Evolutionary conservation across 2,888 invertebrate genomes (phyloP).

Genomic region (Plutella xylostella): DNA sequence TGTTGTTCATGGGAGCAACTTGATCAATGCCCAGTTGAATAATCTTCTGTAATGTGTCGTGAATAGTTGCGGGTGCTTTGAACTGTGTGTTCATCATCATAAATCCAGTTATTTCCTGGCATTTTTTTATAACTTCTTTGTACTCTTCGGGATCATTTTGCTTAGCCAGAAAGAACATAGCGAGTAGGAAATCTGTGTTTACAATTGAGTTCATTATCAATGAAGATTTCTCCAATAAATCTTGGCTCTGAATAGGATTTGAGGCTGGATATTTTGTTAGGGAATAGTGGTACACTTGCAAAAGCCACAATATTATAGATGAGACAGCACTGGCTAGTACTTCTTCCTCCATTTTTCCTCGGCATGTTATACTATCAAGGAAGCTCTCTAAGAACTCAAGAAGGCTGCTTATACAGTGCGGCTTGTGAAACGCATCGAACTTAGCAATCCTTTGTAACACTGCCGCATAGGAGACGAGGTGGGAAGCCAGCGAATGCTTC

Average conservation of each 20-base stretch:
- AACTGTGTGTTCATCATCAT: conserved; percentile 69
- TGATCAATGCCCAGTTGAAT: conserved; percentile 73
- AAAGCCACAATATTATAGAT: conserved; percentile 83
- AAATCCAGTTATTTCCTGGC: conserved; percentile 76
- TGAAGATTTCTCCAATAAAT: conserved; percentile 78
- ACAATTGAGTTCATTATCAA: conserved; percentile 75
- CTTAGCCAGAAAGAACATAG: conserved; percentile 86
- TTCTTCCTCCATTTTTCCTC: conserved; percentile 90
- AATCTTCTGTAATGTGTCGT: conserved; percentile 72
- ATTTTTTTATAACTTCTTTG: conserved; percentile 77
- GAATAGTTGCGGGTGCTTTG: conserved; percentile 67
- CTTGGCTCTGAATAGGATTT: conserved; percentile 64
- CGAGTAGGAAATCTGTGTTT: conserved; percentile 80
- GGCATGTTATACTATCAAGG: conserved; percentile 72
- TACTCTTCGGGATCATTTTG: conserved; percentile 81
- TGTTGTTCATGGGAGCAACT: conserved; percentile 64
- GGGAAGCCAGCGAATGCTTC: conserved; percentile 90
- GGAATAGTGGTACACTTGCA: conserved; percentile 76
- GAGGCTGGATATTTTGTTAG: conserved; percentile 57
- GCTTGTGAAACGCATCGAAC: conserved; percentile 88
- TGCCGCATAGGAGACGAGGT: conserved; percentile 91
- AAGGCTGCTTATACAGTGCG: conserved; percentile 88
- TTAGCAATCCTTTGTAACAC: conserved; percentile 89
- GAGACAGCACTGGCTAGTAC: conserved; percentile 86
- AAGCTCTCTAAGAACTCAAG: conserved; percentile 86